Percentiles rank a stretch among this genome's conserved stretches.
These are phyloP conservation scores for Coleophora flavipennella DNA, from an alignment of 2,888 invertebrate genomes.

Conservation along the genomic window DNA sequence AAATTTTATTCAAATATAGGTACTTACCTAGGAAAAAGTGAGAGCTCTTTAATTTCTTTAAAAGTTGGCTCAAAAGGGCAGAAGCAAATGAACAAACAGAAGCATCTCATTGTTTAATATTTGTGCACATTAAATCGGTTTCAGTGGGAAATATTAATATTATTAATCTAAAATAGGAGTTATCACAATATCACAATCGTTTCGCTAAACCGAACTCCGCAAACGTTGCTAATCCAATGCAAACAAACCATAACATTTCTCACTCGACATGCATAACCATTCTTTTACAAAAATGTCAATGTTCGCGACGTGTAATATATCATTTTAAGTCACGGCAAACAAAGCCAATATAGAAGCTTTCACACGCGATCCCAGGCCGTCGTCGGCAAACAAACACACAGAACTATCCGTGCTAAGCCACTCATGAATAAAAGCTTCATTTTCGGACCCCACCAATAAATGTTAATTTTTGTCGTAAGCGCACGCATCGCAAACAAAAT, in stretches of 20 bases:
- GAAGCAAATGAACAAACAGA: no score
- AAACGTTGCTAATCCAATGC: no score
- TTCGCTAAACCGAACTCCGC: no score
- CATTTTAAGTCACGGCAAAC: slow-evolving; percentile 67
- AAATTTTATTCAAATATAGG: no score
- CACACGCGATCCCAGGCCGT: slow-evolving; percentile 64
- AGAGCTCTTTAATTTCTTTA: no score
- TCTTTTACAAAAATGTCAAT: slow-evolving; percentile 59
- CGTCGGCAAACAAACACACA: slow-evolving; percentile 62
- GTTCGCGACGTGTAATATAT: slow-evolving; percentile 65
- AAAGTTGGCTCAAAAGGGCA: no score
- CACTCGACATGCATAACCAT: slow-evolving; percentile 45
- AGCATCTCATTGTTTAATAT: no score
- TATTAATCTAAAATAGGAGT: no score
- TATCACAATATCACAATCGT: no score
- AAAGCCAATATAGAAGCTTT: slow-evolving; percentile 64
- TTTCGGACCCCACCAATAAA: slow-evolving; percentile 66
- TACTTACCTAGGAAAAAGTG: no score
- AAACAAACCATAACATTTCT: slow-evolving; percentile 47
- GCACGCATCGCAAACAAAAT: slow-evolving; percentile 67
- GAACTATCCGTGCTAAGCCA: slow-evolving; percentile 65
- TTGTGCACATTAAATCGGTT: no score
- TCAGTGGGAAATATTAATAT: no score
- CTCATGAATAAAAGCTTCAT: slow-evolving; percentile 69
- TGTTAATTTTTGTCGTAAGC: slow-evolving; percentile 69